These are phyloP conservation scores for Centropristis striata DNA, from an alignment of 2,113 vertebrate genomes.

Conservation along the genomic window DNA sequence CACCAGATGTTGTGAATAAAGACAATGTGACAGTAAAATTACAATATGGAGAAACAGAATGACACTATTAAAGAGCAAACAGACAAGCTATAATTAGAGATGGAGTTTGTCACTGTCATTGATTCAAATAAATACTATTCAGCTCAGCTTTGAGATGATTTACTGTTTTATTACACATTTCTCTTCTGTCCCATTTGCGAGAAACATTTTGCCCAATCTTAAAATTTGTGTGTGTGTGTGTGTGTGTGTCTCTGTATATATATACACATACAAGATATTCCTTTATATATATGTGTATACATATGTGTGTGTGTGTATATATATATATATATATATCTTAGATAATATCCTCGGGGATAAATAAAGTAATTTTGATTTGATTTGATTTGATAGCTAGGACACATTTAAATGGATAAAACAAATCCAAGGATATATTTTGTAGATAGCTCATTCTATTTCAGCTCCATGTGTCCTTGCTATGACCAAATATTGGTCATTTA, in stretches of 20 bases:
- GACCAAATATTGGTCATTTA: neutral
- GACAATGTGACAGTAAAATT: neutral
- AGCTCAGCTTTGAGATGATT: neutral
- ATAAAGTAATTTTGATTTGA: too few relatives aligned
- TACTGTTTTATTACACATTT: neutral
- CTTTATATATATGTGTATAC: too few relatives aligned
- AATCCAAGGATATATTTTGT: neutral
- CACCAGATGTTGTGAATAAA: neutral
- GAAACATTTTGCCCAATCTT: neutral
- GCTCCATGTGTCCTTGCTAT: neutral
- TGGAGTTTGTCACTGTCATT: neutral
- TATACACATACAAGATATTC: too few relatives aligned
- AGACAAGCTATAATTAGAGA: constrained; percentile 1
- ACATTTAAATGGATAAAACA: neutral
- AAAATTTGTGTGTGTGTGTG: neutral
- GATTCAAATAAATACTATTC: neutral
- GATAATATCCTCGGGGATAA: too few relatives aligned
- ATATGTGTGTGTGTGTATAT: too few relatives aligned
- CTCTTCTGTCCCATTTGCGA: neutral
- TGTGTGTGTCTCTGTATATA: too few relatives aligned
- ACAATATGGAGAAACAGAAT: constrained; percentile 1
- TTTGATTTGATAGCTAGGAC: too few relatives aligned
- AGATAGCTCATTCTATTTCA: neutral
- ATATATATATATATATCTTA: too few relatives aligned
- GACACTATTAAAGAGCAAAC: constrained; percentile 9